These are phyloP conservation scores for Lagopus leucura DNA, from an alignment of 2,113 vertebrate genomes.

Conservation along the genomic window DNA sequence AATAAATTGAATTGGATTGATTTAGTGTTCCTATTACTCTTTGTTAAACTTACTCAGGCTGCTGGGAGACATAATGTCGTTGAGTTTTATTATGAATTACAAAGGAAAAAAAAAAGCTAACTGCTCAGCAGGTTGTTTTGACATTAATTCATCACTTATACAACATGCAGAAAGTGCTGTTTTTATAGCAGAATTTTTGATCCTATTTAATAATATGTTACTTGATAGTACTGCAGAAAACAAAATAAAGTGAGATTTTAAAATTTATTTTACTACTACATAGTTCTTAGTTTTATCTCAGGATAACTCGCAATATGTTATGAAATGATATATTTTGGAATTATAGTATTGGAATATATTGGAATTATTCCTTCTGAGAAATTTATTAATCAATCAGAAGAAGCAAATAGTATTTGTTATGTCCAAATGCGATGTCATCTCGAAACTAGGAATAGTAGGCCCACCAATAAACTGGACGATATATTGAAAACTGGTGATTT, in stretches of 20 bases:
- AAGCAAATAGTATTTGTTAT: neutral
- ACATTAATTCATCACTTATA: neutral
- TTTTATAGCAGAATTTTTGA: neutral
- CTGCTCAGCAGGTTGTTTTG: neutral
- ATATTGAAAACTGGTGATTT: neutral
- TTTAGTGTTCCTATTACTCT: conserved; percentile 39
- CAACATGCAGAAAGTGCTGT: neutral
- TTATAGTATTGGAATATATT: too few species aligned
- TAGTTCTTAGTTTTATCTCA: neutral
- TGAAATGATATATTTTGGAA: neutral
- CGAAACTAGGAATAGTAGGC: neutral
- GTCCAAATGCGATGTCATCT: neutral
- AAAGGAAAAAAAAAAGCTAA: neutral
- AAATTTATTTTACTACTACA: neutral
- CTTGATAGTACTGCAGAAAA: neutral
- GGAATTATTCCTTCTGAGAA: fast-evolving
- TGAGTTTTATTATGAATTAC: neutral
- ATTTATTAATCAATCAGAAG: neutral
- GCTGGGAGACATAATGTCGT: neutral
- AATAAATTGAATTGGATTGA: conserved; percentile 51
- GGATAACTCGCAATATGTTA: too few species aligned
- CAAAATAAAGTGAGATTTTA: neutral
- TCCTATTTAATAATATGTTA: neutral
- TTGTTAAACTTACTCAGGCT: conserved; percentile 3
- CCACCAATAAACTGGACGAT: neutral